Base-by-base conservation (phyloP, 2,888 invertebrate genomes). In the Automeris io region DNA sequence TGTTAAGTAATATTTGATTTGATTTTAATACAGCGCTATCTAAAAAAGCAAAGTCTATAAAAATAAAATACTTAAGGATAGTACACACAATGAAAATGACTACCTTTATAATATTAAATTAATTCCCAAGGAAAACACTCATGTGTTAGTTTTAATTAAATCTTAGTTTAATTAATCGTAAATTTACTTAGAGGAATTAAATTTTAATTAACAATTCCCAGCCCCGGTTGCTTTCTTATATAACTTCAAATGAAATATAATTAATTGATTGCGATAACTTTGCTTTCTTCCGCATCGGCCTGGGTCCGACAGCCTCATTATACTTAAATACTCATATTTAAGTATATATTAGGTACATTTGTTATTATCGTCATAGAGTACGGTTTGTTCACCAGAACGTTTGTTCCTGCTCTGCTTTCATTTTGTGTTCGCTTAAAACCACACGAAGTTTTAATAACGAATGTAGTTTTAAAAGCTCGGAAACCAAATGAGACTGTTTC, bases 191-290 rank as follows among this genome's bases (percentile, higher is more conserved):
- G 41, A 11, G 32, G 24, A 42, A 36, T 31, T 56, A 43, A 39
- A 46, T 56, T 49, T 45, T 39, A 60, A 52, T 54, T 46, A 58
- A 44, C 42, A 42, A 40, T n/a, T n/a, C n/a, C n/a, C 41, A 35
- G 26, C 26, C 38, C 13, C 11, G 37, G 32, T 16, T 23, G 24
- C 31, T 45, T 45, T 43, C 43, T 52, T 42, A 44, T 44, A 48
- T 16, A 46, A 61, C 48, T 60, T 57, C 49, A 53, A 57, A 57
- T 55, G 40, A 38, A 55, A 53, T 60, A 49, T 23, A 35, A 38
- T 38, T 16, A 19, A 16, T 25, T 18, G 33, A 39, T 39, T 26
- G 12, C 35, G 40, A 32, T 37, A 39, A 43, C 31, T 40, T 39
- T 37, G 32, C 23, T 45, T 46, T 44, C 45, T 48, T 45, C 37